phyloP scores from a whole-genome alignment of 2,797 vertebrate genomes.

The Steatocranus sp. region DNA sequence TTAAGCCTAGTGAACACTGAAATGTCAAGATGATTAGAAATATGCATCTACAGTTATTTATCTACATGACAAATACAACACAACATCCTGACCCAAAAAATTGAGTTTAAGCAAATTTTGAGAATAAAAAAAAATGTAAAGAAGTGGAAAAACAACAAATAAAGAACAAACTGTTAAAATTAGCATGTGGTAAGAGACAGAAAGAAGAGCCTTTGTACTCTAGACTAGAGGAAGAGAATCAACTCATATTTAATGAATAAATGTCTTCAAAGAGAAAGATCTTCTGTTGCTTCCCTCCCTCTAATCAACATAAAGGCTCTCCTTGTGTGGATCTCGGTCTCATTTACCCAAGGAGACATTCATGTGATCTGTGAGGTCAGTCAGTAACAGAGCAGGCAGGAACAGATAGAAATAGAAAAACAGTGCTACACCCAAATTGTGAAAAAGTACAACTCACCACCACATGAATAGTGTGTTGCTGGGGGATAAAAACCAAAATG shows the following conservation, averaged over 20 bases:
- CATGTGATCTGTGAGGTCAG: slow-evolving; percentile 72
- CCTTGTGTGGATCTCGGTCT: slow-evolving; percentile 35
- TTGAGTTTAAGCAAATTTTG: background rate
- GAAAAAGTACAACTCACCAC: slow-evolving; percentile 92
- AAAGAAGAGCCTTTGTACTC: slow-evolving; percentile 29
- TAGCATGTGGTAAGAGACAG: background rate
- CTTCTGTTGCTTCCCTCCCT: slow-evolving; percentile 6
- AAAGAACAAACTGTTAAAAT: background rate
- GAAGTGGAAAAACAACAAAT: background rate
- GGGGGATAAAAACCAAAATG: slow-evolving; percentile 84
- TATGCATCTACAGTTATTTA: background rate
- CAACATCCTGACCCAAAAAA: background rate
- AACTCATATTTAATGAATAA: background rate
- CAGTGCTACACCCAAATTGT: slow-evolving; percentile 57
- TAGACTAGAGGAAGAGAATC: slow-evolving; percentile 5
- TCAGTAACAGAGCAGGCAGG: slow-evolving; percentile 54
- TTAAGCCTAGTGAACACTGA: background rate
- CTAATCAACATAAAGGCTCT: slow-evolving; percentile 45
- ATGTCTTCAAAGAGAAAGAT: background rate
- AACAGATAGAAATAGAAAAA: slow-evolving; percentile 4
- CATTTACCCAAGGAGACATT: slow-evolving; percentile 47
- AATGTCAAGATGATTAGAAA: background rate
- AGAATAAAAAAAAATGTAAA: background rate
- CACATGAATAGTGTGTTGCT: slow-evolving; percentile 99
- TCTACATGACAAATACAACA: slow-evolving; percentile 12